Percentiles rank a stretch among this genome's conserved stretches.
Evolutionary conservation across 1,140 invertebrate genomes (phyloP).

Genomic region (Aethina tumida): DNA sequence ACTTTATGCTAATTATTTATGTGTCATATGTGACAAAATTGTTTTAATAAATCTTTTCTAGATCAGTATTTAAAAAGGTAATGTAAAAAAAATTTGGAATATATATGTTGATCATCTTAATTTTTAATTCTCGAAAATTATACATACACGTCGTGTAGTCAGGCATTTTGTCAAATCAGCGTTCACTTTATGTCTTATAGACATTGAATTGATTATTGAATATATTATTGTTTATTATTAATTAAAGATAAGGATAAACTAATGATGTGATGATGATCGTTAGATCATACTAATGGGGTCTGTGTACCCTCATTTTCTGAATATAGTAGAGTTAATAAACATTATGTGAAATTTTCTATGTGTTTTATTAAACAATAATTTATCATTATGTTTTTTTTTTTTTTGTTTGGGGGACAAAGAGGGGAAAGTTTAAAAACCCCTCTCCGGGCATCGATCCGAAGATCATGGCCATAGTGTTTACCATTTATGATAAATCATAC

Average conservation of each 20-base stretch:
- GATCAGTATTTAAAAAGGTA: too few species aligned
- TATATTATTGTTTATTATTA: constrained; percentile 38
- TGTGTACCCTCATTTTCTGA: constrained; percentile 35
- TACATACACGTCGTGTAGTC: constrained; percentile 24
- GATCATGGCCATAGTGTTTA: too few species aligned
- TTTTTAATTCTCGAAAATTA: constrained; percentile 7
- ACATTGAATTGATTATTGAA: constrained; percentile 33
- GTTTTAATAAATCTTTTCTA: too few species aligned
- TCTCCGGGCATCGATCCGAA: too few species aligned
- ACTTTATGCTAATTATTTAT: not conserved
- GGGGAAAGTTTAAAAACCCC: too few species aligned
- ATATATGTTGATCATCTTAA: constrained; percentile 10
- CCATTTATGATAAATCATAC: too few species aligned
- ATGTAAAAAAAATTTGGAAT: too few species aligned
- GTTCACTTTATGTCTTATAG: constrained; percentile 35
- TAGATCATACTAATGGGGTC: constrained; percentile 36
- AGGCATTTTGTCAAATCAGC: constrained; percentile 35
- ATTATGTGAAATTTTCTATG: constrained; percentile 33
- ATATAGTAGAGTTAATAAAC: constrained; percentile 40
- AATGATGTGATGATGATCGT: constrained; percentile 39
- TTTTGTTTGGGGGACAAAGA: too few species aligned
- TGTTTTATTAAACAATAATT: too few species aligned
- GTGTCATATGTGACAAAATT: not conserved
- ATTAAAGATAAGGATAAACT: constrained; percentile 38
- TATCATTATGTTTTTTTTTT: too few species aligned